These are phyloP conservation scores for Coregonus sp. DNA, from an alignment of 2,797 vertebrate species.

Conservation along the genomic window DNA sequence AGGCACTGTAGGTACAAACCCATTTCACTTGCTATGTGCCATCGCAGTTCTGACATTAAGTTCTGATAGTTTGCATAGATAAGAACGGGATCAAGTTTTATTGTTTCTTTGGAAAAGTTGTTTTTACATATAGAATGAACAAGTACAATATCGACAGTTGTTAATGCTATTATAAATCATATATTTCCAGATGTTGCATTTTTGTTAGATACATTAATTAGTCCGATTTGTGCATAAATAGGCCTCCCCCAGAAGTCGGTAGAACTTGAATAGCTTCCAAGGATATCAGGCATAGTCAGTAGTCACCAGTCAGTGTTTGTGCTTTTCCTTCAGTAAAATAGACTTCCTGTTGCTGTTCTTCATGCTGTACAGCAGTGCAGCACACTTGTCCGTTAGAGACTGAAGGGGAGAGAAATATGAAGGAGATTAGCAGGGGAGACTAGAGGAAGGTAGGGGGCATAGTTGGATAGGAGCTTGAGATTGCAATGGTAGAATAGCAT, in stretches of 20 bases:
- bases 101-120: not conserved
- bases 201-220: not conserved
- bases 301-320: conserved; percentile 13
- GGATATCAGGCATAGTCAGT: not conserved
- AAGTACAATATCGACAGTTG: not conserved
- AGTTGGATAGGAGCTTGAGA: not conserved
- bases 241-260: not conserved
- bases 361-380: conserved; percentile 70
- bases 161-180: conserved; percentile 4
- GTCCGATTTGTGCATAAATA: not conserved
- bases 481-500: not conserved
- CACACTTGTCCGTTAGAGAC: conserved; percentile 70
- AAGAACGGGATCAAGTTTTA: not conserved
- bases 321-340: conserved; percentile 53
- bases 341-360: conserved; percentile 72
- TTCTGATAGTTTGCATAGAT: not conserved
- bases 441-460: conserved; percentile 15
- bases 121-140: not conserved
- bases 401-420: conserved; percentile 26
- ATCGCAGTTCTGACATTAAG: conserved; percentile 13
- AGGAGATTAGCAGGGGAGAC: conserved; percentile 4
- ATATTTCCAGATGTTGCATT: not conserved
- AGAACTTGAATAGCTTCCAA: conserved; percentile 23
- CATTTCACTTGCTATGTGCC: not conserved
- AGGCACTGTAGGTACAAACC: not conserved